Evolutionary conservation across 2,113 vertebrate genomes (phyloP).

Genomic region (Elephantulus edwardii): DNA sequence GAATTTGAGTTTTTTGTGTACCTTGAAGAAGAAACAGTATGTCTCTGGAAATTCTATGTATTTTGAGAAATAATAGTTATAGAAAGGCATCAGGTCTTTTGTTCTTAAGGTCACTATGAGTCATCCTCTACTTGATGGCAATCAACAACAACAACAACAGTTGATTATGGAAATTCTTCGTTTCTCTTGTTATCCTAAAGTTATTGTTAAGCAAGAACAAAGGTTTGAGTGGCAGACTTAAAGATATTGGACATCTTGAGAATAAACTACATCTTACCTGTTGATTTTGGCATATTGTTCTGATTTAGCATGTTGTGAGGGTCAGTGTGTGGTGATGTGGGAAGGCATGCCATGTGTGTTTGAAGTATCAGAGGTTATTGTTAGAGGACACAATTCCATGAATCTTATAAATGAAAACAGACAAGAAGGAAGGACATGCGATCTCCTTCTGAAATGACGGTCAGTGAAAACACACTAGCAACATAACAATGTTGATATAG

Average conservation of each 20-base stretch:
- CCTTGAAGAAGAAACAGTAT: too few species aligned
- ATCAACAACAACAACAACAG: too few species aligned
- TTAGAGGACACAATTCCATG: neutral
- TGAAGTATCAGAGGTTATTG: neutral
- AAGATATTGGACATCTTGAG: constrained; percentile 62
- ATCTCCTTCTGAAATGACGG: neutral
- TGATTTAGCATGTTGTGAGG: neutral
- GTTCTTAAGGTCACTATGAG: too few species aligned
- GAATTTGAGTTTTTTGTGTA: too few species aligned
- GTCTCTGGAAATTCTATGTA: too few species aligned
- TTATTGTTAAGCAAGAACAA: constrained; percentile 21
- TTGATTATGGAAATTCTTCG: neutral
- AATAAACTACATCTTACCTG: constrained; percentile 13
- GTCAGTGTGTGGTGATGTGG: neutral
- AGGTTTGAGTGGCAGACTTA: constrained; percentile 56
- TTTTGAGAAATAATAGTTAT: too few species aligned
- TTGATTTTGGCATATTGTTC: neutral
- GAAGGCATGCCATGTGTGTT: neutral
- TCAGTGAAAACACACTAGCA: too few species aligned
- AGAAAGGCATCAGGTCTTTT: too few species aligned
- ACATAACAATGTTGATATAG: too few species aligned
- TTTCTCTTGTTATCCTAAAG: constrained; percentile 48
- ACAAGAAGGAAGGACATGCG: neutral
- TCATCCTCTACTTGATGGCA: too few species aligned
- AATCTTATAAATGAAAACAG: neutral